phyloP scores from a whole-genome alignment of 2,888 invertebrate genomes.

The Cantharis rufa region DNA sequence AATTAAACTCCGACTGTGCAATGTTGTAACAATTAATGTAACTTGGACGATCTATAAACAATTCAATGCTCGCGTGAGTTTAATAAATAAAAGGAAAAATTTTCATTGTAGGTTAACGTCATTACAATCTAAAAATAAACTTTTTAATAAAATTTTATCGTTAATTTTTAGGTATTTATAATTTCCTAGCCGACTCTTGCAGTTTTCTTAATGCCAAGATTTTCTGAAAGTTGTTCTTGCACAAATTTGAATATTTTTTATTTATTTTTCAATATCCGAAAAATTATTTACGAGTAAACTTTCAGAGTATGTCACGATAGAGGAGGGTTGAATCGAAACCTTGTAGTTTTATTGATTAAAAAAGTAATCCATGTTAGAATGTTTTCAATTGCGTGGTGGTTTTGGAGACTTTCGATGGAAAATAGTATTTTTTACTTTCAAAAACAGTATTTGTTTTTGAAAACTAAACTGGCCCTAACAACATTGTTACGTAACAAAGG shows the following conservation, averaged over 20 bases:
- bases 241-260: neutral
- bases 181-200: no score
- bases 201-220: no score
- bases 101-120: neutral
- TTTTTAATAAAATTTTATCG: neutral
- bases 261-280: neutral
- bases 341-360: neutral
- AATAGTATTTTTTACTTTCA: no score
- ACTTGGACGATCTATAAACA: neutral
- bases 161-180: neutral
- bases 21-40: neutral
- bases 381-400: neutral
- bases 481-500: no score
- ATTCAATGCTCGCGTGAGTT: neutral
- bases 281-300: neutral
- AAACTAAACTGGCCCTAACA: no score
- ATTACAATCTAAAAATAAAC: neutral
- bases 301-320: neutral
- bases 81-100: neutral
- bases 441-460: no score
- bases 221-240: no score
- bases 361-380: neutral
- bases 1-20: slow-evolving; percentile 8
- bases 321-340: neutral
- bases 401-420: neutral